Evolutionary conservation across 2,113 vertebrate species (phyloP).

Genomic region (Pandion haliaetus): DNA sequence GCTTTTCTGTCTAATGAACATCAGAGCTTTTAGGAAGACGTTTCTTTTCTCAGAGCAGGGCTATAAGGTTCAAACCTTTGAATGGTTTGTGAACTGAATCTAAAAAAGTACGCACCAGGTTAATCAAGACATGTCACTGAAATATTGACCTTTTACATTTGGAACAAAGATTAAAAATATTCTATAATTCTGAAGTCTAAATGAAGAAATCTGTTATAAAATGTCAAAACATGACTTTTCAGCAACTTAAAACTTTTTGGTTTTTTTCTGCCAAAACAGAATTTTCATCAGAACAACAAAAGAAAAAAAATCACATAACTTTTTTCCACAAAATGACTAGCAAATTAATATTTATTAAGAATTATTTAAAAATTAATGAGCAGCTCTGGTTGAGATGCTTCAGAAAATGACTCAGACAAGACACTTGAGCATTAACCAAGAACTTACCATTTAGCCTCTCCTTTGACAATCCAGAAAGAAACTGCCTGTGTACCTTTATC

Average conservation of each 20-base stretch:
- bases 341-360: constrained; percentile 3
- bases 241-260: neutral
- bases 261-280: neutral
- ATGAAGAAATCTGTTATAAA: neutral
- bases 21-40: neutral
- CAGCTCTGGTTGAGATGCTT: neutral
- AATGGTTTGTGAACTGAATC: neutral
- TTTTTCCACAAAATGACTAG: neutral
- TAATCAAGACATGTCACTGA: neutral
- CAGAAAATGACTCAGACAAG: neutral
- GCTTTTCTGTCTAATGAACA: neutral
- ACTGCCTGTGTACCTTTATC: neutral
- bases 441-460: neutral
- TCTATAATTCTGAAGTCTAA: neutral
- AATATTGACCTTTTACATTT: neutral
- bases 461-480: neutral
- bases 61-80: neutral
- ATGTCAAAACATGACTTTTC: neutral
- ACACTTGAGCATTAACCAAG: neutral
- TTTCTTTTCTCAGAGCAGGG: neutral
- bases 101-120: neutral
- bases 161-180: neutral
- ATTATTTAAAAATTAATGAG: neutral
- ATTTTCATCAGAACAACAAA: neutral
- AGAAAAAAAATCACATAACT: neutral